phyloP scores from a whole-genome alignment of 2,113 vertebrate genomes.

The Tauraco erythrolophus region DNA sequence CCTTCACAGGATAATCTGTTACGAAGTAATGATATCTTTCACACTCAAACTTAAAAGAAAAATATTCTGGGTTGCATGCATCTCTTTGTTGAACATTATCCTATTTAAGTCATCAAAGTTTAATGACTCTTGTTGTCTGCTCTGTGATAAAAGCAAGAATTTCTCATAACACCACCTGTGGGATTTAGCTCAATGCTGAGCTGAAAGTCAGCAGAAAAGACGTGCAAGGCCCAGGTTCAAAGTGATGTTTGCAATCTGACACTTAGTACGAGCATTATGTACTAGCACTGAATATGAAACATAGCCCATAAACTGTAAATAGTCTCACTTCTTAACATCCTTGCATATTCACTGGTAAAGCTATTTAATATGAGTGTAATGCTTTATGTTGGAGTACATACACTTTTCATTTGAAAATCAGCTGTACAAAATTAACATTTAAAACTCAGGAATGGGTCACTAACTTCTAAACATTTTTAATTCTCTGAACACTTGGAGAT shows the following conservation, averaged over 20 bases:
- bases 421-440: not conserved
- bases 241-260: not conserved
- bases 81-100: constrained; percentile 40
- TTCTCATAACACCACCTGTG: constrained; percentile 19
- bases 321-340: not conserved
- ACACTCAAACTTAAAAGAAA: not conserved
- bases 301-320: not conserved
- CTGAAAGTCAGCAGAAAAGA: constrained; percentile 16
- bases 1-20: not conserved
- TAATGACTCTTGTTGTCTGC: constrained; percentile 43
- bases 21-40: not conserved
- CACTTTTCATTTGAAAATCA: not conserved
- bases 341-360: not conserved
- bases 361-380: not conserved
- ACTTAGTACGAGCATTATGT: not conserved
- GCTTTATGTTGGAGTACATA: not conserved
- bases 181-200: not conserved
- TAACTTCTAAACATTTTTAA: not conserved
- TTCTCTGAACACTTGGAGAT: not conserved
- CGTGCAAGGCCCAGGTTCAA: not conserved
- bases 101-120: constrained; percentile 54
- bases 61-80: not conserved
- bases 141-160: constrained; percentile 39
- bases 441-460: not conserved
- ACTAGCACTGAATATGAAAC: not conserved